phyloP scores from a whole-genome alignment of 1,140 invertebrate genomes.

The Artemia franciscana region DNA sequence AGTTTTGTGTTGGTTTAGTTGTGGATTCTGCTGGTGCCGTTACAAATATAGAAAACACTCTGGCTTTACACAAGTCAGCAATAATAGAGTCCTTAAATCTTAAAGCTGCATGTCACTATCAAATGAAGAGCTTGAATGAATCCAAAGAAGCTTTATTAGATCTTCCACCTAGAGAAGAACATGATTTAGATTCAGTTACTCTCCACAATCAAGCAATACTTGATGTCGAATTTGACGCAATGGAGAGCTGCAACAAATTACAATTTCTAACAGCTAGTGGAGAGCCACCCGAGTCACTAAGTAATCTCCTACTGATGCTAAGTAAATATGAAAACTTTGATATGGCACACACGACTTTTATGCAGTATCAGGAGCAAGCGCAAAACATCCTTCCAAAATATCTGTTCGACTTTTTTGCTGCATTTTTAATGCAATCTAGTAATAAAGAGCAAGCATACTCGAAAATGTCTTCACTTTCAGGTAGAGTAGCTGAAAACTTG shows the following conservation, averaged over 20 bases:
- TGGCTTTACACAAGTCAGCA: constrained; percentile 84
- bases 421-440: constrained; percentile 88
- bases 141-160: constrained; percentile 85
- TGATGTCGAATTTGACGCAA: constrained; percentile 70
- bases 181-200: constrained; percentile 92
- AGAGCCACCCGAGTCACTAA: constrained; percentile 80
- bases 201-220: constrained; percentile 93
- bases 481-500: constrained; percentile 66
- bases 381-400: constrained; percentile 31
- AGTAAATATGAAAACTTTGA: constrained; percentile 96
- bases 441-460: constrained; percentile 89
- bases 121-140: constrained; percentile 74
- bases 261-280: constrained; percentile 65
- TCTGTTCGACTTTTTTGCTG: constrained; percentile 70
- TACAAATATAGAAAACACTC: constrained; percentile 86
- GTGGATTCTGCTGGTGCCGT: constrained; percentile 84
- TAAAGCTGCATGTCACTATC: constrained; percentile 94
- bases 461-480: constrained; percentile 85
- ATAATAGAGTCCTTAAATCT: constrained; percentile 95
- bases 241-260: constrained; percentile 85
- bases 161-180: constrained; percentile 87
- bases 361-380: neutral
- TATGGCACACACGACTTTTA: constrained; percentile 32
- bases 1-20: constrained; percentile 87
- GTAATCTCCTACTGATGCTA: constrained; percentile 81